Conservation (phyloP, 1,140 invertebrate genomes). For the Drosophila nasuta region DNA sequence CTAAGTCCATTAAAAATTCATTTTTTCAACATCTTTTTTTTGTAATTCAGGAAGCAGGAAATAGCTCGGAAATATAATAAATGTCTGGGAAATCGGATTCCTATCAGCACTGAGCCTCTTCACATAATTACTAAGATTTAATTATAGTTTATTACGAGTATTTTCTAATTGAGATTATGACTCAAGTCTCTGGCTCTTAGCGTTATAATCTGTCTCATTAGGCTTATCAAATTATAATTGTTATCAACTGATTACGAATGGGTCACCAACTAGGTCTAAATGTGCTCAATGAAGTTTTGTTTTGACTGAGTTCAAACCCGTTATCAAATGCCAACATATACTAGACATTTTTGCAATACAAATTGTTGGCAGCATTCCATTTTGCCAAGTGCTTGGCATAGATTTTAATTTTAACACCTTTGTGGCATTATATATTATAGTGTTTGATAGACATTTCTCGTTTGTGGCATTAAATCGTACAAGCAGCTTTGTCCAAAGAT, state of each 20-base stretch:
- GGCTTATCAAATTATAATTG: conserved; percentile 27
- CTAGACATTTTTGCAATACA: not conserved
- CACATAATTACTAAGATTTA: conserved; percentile 20
- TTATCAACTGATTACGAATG: conserved; percentile 32
- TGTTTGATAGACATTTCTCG: conserved; percentile 17
- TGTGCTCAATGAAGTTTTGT: conserved; percentile 13
- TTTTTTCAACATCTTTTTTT: not conserved
- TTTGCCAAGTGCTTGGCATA: conserved; percentile 6
- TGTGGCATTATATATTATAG: conserved; percentile 24
- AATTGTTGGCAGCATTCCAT: conserved; percentile 2
- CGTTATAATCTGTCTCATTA: conserved; percentile 27
- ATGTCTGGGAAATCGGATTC: not conserved
- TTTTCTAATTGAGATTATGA: conserved; percentile 28
- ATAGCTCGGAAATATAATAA: conserved; percentile 7
- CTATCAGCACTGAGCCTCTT: not conserved
- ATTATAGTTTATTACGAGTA: conserved; percentile 14
- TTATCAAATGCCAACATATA: not conserved
- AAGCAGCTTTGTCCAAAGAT: conserved; percentile 26
- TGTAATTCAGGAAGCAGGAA: not conserved
- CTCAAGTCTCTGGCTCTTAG: conserved; percentile 23
- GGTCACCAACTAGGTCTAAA: not conserved
- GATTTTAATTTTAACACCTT: conserved; percentile 25
- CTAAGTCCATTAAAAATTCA: not conserved
- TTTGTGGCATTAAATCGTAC: conserved; percentile 27
- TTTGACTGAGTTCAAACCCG: conserved; percentile 14